Base-by-base conservation (phyloP, 1,140 invertebrate species). In the Steinernema feltiae region DNA sequence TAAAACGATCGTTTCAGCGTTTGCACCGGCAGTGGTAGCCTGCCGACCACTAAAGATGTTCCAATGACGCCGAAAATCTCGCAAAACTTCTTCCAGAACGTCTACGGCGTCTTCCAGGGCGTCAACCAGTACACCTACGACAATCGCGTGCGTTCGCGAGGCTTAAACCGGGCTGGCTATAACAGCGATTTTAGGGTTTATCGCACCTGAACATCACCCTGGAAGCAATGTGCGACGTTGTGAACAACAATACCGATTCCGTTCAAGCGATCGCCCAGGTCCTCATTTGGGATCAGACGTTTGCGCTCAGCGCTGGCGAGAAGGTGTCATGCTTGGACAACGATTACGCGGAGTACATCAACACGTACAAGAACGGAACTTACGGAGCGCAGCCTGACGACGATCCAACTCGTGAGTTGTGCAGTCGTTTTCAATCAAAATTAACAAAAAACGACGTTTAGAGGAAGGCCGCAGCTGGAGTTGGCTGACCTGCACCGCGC, bases 401-500 rank as follows among this genome's bases (percentile, higher is more conserved):
- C n/a, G n/a, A n/a, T n/a, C n/a, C n/a, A n/a, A n/a, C 24, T 27
- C 53, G 53, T 63, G 24, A 63, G 53, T 63, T 12, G 53, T 41
- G 7, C 18, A 18, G 18, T 41, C 18, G 24, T 63, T 27, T 46
- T 27, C 53, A 63, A 63, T 15, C 53, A 7, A 12, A n/a, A 63
- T 63, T 41, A 41, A 7, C 18, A 41, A 7, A 41, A 41, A 18
- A 7, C 18, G 35, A 41, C 7, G 7, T 63, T 63, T 27, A 63
- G 53, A 63, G 53, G 53, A 63, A 63, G 24, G 12, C 70, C 82
- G 87, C 21, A 93, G 94, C 84, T 97, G 94, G 94, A 92, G 90
- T 18, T 97, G 94, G 85, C 94, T 96, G 87, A 95, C 94, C 0
- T 97, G 94, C 85, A 93, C 92, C 21, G 94, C 96, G 87, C 96